Evolutionary conservation across 1,140 invertebrate species (phyloP).

Genomic region (Onthophagus taurus): DNA sequence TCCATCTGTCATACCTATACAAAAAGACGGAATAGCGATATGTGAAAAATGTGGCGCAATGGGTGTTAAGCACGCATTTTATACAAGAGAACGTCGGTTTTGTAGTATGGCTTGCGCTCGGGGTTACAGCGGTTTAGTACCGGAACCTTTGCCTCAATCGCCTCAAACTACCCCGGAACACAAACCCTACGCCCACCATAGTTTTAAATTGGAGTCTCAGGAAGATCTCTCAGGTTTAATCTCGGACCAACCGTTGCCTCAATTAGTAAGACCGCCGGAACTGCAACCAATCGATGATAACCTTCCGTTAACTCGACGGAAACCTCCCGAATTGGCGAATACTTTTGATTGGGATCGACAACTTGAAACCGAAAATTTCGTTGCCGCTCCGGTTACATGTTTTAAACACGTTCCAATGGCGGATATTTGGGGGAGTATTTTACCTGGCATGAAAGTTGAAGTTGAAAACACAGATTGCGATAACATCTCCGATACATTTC

Average conservation of each 20-base stretch:
- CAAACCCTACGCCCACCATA: conserved; percentile 33
- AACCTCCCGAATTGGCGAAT: conserved; percentile 52
- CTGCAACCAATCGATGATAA: conserved; percentile 38
- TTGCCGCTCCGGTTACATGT: conserved; percentile 78
- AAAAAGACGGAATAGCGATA: conserved; percentile 79
- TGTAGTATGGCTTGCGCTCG: conserved; percentile 68
- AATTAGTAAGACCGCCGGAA: conserved; percentile 35
- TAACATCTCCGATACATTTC: conserved; percentile 62
- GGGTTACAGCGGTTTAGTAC: conserved; percentile 38
- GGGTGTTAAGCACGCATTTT: conserved; percentile 83
- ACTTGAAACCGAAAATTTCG: conserved; percentile 63
- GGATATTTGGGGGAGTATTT: conserved; percentile 88
- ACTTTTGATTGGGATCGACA: conserved; percentile 77
- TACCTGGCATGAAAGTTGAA: conserved; percentile 91
- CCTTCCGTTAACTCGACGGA: conserved; percentile 40
- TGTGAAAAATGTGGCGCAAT: conserved; percentile 84
- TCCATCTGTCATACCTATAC: conserved; percentile 66
- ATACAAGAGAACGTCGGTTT: conserved; percentile 72
- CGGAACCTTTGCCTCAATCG: conserved; percentile 26
- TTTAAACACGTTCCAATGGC: conserved; percentile 87
- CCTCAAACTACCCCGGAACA: conserved; percentile 35
- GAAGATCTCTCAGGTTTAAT: conserved; percentile 36
- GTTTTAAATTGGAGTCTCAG: conserved; percentile 33
- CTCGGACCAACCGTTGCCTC: conserved; percentile 41
- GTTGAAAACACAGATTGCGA: conserved; percentile 86